Evolutionary conservation across 2,888 invertebrate species (phyloP).

Genomic region (Cantharis flavilabris): DNA sequence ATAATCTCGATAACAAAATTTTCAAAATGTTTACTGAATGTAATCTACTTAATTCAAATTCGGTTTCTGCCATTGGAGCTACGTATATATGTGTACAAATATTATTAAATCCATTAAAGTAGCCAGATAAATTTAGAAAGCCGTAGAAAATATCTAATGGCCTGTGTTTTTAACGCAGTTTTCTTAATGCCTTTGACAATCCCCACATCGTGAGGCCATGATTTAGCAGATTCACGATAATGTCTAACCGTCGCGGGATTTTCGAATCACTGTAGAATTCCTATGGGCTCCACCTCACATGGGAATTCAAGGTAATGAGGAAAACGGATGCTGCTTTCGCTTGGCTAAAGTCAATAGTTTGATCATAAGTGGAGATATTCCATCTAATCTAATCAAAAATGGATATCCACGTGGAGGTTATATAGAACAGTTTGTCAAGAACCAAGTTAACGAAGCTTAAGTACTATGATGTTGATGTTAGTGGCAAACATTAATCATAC

Average conservation of each 20-base stretch:
- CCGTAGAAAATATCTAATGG: no score
- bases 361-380: neutral
- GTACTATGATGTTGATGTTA: neutral
- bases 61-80: no score
- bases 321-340: neutral
- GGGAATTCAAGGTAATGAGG: neutral
- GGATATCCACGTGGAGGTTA: neutral
- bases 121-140: neutral
- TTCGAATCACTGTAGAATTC: neutral
- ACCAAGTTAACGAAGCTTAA: neutral
- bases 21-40: neutral
- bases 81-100: no score
- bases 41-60: no score
- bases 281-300: neutral
- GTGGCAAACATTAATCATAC: neutral
- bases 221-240: neutral
- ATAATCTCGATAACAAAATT: neutral
- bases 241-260: neutral
- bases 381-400: neutral
- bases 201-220: neutral
- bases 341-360: neutral
- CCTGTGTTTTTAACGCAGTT: neutral
- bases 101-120: no score
- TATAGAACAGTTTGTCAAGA: neutral
- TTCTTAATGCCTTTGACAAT: neutral